Base-by-base conservation (phyloP, 2,113 vertebrate genomes). In the Scortum barcoo region DNA sequence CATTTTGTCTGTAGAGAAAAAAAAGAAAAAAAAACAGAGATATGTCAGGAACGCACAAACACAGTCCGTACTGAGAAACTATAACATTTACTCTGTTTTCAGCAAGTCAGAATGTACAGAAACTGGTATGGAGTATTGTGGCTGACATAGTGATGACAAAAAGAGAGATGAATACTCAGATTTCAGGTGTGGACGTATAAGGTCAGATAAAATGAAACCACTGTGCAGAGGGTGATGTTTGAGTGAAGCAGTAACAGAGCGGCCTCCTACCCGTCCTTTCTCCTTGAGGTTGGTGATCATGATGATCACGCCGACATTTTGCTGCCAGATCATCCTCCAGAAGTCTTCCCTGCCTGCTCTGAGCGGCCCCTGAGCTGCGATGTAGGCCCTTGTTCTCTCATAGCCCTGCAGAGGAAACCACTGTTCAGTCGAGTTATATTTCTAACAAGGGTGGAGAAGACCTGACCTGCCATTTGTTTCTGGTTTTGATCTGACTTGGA, bases 261-360 rank as follows among this genome's bases (percentile, higher is more conserved):
- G n/a, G n/a, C n/a, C n/a, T n/a, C n/a, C n/a, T 36, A 99, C 98
- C 93, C 97, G 96, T 94, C 98, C 98, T 91, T 99, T 99, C 92
- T 99, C 98, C 88, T 99, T 95, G 0, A 99, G 96, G 91, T 99
- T 99, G 69, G 98, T 99, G 94, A 99, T 99, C 98, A 99, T 99
- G 89, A 99, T 95, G 40, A 99, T 96, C 36, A 99, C 95, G 60
- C 98, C 97, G n/a, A 99, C 93, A 0, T 98, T 98, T 87, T 99
- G 97, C 89, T 99, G 98, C 97, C 97, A 99, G 91, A 99, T 96
- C 98, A 99, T 99, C 91, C 96, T 97, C 98, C 98, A 99, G 96
- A 99, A 99, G 92, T 99, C 98, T 89, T 98, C 97, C 14, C 96
- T 96, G 88, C 97, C 96, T 0, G 96, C 96, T 86, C 97, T 96